A percentile compares a stretch with the other conserved stretches of the same genome.
These are phyloP conservation scores for Aspidoscelis tigris DNA, from an alignment of 2,113 vertebrate genomes.

Conservation along the genomic window DNA sequence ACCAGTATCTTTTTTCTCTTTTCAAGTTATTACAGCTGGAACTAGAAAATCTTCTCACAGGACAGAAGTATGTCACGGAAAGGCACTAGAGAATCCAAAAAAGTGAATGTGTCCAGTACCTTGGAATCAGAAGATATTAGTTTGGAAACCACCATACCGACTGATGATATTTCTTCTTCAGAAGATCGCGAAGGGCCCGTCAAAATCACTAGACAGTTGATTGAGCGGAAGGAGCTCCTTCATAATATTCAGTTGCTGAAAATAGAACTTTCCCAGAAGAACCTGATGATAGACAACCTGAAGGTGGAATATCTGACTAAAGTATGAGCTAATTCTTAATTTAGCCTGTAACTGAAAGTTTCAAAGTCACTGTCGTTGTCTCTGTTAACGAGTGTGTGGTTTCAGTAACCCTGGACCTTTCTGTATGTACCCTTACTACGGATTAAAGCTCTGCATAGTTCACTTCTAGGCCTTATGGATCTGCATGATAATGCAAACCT, in stretches of 20 bases:
- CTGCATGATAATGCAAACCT: too few relatives aligned
- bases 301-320: slow-evolving; percentile 94
- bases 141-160: slow-evolving; percentile 93
- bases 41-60: neutral
- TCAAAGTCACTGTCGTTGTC: neutral
- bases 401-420: neutral
- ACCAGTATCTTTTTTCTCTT: slow-evolving; percentile 24
- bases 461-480: too few relatives aligned
- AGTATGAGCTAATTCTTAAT: slow-evolving; percentile 69
- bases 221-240: slow-evolving; percentile 92
- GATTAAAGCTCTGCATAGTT: too few relatives aligned
- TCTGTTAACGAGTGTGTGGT: neutral
- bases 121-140: slow-evolving; percentile 96
- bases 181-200: slow-evolving; percentile 86
- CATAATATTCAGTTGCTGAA: slow-evolving; percentile 90
- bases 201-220: slow-evolving; percentile 90
- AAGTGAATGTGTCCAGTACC: slow-evolving; percentile 89
- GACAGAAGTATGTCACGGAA: slow-evolving; percentile 84
- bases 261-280: slow-evolving; percentile 95
- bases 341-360: neutral
- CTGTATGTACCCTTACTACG: too few relatives aligned
- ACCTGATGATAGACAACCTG: slow-evolving; percentile 92
- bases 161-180: slow-evolving; percentile 93
- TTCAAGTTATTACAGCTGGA: slow-evolving; percentile 25
- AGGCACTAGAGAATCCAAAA: slow-evolving; percentile 73